Evolutionary conservation across 2,797 vertebrate species (phyloP), one percentile per base, ranked within the genome.

Genomic region (Myiotriccus ornatus): DNA sequence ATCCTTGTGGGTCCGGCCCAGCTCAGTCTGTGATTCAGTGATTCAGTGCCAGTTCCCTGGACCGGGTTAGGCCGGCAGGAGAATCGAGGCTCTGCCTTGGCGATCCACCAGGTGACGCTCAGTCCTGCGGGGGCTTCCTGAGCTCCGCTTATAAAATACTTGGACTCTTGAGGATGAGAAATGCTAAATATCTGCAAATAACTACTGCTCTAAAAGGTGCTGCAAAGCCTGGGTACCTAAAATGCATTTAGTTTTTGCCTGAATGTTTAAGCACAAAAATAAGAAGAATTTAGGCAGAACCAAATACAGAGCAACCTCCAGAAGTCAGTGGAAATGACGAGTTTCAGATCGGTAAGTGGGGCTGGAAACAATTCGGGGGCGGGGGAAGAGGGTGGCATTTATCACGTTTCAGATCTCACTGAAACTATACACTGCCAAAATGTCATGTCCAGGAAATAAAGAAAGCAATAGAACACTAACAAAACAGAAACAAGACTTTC

Each of bases 301-400:
- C 14, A 78, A 83, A 37, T 24, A 28, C 14, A 79, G 49, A 50
- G 55, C 53, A n/a, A 47, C 23, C 84, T 63, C 60, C 77, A 15
- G 68, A 85, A 69, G 77, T 56, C 24, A 49, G 43, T 15, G 56
- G 44, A 37, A 64, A 88, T 32, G 7, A 65, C 43, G 87, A 92
- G 93, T 35, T 74, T 94, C 78, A 89, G 92, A 87, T 96, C 89
- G 32, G 95, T 97, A 97, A 97, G 71, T 97, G 95, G 95, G 37
- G 94, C 41, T 94, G 77, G 89, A 95, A 97, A 97, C 95, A 97
- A 53, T 34, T 53, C 23, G 52, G 63, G 25, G 10, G 23, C 34
- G 16, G 11, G 7, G 10, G 52, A 60, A 22, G 10, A 19, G 46
- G 17, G 23, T 11, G 28, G 14, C 44, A 44, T 39, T 41, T 47